Percentiles rank a stretch among this genome's conserved stretches.
Conservation (phyloP, 1,140 invertebrate species). For the Aphelenchoides fujianensis region DNA sequence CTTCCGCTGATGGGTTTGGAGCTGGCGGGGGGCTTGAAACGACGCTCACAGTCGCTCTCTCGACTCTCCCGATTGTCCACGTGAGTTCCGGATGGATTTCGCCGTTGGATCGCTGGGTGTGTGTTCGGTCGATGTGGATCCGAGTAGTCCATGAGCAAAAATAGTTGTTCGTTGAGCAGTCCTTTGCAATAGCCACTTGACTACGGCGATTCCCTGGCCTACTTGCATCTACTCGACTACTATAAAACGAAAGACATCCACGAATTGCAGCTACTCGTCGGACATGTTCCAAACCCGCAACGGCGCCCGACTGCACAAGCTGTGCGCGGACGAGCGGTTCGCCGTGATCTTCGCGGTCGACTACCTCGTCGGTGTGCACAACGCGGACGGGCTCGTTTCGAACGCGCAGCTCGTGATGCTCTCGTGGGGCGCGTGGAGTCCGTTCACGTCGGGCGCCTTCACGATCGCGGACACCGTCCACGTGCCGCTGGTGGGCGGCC, state of each 20-base stretch:
- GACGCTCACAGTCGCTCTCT: neutral
- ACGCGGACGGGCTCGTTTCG: conserved; percentile 20
- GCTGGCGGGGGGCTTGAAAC: neutral
- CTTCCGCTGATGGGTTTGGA: neutral
- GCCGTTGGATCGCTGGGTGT: too few relatives aligned
- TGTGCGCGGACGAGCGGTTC: conserved; percentile 38
- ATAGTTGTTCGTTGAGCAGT: too few relatives aligned
- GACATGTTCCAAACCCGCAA: conserved; percentile 15
- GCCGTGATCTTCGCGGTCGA: conserved; percentile 37
- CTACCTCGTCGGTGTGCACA: conserved; percentile 36
- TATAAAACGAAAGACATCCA: too few relatives aligned
- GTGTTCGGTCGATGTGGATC: too few relatives aligned
- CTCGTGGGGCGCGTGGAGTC: conserved; percentile 45
- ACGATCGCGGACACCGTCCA: conserved; percentile 43
- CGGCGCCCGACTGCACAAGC: conserved; percentile 16
- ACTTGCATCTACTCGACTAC: too few relatives aligned
- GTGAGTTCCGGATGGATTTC: too few relatives aligned
- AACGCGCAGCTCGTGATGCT: conserved; percentile 31
- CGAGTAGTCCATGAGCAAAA: too few relatives aligned
- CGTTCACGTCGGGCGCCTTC: conserved; percentile 26
- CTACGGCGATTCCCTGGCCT: too few relatives aligned
- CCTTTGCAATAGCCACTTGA: too few relatives aligned
- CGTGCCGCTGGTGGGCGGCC: conserved; percentile 41
- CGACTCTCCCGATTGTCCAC: too few relatives aligned
- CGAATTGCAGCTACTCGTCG: neutral